phyloP scores from a whole-genome alignment of 2,797 vertebrate genomes.

The Argyrosomus regius region DNA sequence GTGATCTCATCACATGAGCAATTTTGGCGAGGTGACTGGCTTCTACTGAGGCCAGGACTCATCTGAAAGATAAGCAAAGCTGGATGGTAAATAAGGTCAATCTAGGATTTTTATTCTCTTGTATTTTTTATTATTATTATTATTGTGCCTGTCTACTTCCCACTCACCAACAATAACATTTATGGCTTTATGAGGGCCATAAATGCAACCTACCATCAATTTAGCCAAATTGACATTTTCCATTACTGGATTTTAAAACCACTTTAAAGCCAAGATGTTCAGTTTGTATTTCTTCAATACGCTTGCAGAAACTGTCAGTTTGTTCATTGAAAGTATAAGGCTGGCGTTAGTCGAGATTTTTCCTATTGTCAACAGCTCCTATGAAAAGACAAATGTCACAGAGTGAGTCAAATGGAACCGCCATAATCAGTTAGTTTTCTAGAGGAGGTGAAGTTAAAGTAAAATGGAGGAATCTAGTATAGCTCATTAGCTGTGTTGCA shows the following conservation, averaged over 20 bases:
- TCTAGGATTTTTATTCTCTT: conserved; percentile 2
- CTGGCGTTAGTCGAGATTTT: background rate
- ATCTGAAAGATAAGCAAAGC: conserved; percentile 81
- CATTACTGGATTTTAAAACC: conserved; percentile 4
- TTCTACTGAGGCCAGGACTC: conserved; percentile 88
- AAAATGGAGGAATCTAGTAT: background rate
- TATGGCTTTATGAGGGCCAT: conserved; percentile 31
- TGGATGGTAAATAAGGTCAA: conserved; percentile 49
- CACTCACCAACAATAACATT: conserved; percentile 27
- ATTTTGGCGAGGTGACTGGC: conserved; percentile 71
- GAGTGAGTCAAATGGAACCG: background rate
- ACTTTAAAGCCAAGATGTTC: too few relatives aligned
- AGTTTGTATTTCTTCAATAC: too few relatives aligned
- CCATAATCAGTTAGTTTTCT: background rate
- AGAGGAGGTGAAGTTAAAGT: background rate
- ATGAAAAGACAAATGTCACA: background rate
- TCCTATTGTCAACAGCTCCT: background rate
- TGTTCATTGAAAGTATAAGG: background rate
- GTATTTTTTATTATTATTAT: conserved; percentile 1
- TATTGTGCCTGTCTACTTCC: background rate
- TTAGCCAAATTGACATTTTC: background rate
- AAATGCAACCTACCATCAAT: conserved; percentile 33
- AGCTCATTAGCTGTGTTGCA: background rate
- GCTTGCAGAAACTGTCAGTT: conserved; percentile 11
- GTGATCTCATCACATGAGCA: conserved; percentile 63